Percentiles rank a stretch among this genome's conserved stretches.
Conservation (phyloP, 2,888 invertebrate genomes). For the Drosophila tanythrix region DNA sequence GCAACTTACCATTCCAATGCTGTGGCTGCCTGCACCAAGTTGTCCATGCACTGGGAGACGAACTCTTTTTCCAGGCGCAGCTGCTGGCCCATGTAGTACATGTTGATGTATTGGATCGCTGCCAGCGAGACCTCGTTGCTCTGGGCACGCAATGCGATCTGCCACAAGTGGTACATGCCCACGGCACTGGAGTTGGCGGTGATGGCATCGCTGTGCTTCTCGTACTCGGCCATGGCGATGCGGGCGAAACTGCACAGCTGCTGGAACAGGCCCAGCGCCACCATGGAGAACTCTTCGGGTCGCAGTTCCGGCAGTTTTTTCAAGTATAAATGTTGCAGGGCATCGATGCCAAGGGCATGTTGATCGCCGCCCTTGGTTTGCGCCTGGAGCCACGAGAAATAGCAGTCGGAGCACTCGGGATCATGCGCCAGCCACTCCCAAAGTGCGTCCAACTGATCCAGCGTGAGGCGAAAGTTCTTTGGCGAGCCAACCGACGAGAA, state of each 20-base stretch:
- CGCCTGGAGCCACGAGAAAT: constrained; percentile 96
- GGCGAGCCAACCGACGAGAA: constrained; percentile 96
- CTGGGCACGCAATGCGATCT: constrained; percentile 94
- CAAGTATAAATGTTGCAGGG: constrained; percentile 93
- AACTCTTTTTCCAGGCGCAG: constrained; percentile 96
- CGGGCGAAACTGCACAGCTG: constrained; percentile 95
- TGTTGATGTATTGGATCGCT: constrained; percentile 96
- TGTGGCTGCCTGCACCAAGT: constrained; percentile 92
- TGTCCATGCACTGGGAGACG: constrained; percentile 96
- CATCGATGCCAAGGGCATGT: constrained; percentile 95
- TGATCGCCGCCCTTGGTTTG: constrained; percentile 96
- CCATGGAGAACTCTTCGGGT: constrained; percentile 96
- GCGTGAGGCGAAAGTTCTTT: constrained; percentile 92
- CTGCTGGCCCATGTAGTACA: constrained; percentile 96
- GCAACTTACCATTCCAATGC: constrained; percentile 86
- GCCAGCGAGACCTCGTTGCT: constrained; percentile 98
- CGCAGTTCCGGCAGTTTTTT: constrained; percentile 95
- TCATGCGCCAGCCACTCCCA: constrained; percentile 96
- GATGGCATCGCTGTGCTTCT: constrained; percentile 84
- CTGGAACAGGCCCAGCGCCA: constrained; percentile 95
- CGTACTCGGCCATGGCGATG: constrained; percentile 90
- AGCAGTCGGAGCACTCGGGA: constrained; percentile 94
- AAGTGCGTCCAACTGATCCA: constrained; percentile 95
- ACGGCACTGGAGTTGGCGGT: constrained; percentile 87
- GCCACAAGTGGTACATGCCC: constrained; percentile 97